Evolutionary conservation across 1,140 invertebrate species (phyloP).

Genomic region (Psilanteris sp.): DNA sequence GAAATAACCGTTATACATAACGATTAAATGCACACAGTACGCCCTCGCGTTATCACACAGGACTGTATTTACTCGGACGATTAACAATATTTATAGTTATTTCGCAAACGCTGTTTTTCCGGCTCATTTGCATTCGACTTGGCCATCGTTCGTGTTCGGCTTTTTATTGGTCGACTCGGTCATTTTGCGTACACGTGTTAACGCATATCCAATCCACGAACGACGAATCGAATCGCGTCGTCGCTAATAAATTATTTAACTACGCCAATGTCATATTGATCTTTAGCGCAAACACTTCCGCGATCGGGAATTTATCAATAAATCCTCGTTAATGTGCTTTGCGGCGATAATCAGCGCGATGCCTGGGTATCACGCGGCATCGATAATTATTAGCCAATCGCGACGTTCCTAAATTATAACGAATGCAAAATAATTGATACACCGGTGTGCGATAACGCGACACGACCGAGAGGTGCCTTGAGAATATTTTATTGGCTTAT

Average conservation of each 20-base stretch:
- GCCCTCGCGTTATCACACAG: too few species aligned
- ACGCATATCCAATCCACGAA: background rate
- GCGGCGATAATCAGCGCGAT: constrained; percentile 53
- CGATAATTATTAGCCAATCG: constrained; percentile 54
- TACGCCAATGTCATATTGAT: constrained; percentile 47
- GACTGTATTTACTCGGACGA: constrained; percentile 3
- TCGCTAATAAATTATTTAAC: constrained; percentile 54
- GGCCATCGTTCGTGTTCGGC: constrained; percentile 4
- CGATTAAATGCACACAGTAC: too few species aligned
- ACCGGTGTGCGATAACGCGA: constrained; percentile 1
- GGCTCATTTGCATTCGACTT: constrained; percentile 25
- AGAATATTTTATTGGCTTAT: constrained; percentile 29
- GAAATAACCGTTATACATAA: too few species aligned
- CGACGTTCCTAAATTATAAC: constrained; percentile 34
- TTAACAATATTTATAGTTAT: constrained; percentile 33
- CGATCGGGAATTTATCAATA: constrained; percentile 51
- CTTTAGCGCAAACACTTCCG: constrained; percentile 56
- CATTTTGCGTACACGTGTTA: constrained; percentile 21
- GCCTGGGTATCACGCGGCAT: constrained; percentile 32
- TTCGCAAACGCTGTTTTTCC: constrained; percentile 18
- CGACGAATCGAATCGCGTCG: constrained; percentile 10
- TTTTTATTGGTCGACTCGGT: constrained; percentile 25
- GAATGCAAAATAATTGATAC: constrained; percentile 56
- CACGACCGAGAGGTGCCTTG: constrained; percentile 29
- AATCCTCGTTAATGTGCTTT: constrained; percentile 54